A percentile compares a stretch with the other conserved stretches of the same genome.
phyloP scores from a whole-genome alignment of 2,113 vertebrate genomes.

The Ursus arctos region DNA sequence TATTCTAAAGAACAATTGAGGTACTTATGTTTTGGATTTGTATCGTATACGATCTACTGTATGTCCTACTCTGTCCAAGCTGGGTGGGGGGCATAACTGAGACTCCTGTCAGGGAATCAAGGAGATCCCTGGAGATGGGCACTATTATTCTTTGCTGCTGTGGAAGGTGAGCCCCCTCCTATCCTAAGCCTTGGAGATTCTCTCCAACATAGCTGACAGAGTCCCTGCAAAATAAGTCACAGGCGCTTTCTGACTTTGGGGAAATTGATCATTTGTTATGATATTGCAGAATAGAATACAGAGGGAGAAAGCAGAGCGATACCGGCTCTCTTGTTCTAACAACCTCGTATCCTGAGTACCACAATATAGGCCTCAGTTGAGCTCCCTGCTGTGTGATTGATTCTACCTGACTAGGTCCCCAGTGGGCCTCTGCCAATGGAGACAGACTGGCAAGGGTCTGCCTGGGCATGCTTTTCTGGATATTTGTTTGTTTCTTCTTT shows the following conservation, averaged over 20 bases:
- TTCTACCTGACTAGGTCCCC: not conserved
- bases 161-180: not conserved
- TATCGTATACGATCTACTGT: not conserved
- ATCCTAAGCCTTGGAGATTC: not conserved
- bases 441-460: not conserved
- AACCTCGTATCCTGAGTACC: not conserved
- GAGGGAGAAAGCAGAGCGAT: not conserved
- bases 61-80: not conserved
- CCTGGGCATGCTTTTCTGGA: not conserved
- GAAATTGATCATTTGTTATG: not conserved
- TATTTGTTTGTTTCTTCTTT: constrained; percentile 19
- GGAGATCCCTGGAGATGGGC: not conserved
- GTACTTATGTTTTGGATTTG: not conserved
- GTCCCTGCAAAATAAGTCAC: not conserved
- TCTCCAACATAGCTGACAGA: not conserved
- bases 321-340: not conserved
- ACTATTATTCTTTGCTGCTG: not conserved
- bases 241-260: not conserved
- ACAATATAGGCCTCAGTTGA: not conserved
- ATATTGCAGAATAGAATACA: constrained; percentile 11
- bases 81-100: not conserved
- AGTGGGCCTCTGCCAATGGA: not conserved
- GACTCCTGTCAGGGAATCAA: not conserved
- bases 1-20: not conserved
- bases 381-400: not conserved